These are phyloP conservation scores for Andricus curvator DNA, from an alignment of 2,888 invertebrate species.

Conservation along the genomic window DNA sequence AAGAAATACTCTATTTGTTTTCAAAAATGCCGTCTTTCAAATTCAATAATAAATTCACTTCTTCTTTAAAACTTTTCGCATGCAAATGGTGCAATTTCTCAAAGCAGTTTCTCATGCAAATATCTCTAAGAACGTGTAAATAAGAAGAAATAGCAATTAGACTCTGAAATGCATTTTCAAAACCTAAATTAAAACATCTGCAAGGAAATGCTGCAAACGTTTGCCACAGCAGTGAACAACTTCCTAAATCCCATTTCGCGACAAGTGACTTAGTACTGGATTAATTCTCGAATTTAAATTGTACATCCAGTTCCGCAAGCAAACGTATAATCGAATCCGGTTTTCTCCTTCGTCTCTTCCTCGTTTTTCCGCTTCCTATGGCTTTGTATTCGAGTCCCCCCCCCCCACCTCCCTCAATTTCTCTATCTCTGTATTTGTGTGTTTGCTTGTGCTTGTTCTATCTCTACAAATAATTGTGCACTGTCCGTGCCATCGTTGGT, in stretches of 20 bases:
- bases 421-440: neutral
- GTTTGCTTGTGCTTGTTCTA: neutral
- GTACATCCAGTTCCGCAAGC: constrained; percentile 40
- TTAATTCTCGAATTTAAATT: constrained; percentile 40
- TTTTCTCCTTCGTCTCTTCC: constrained; percentile 18
- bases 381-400: neutral
- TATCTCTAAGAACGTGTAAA: neutral
- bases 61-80: neutral
- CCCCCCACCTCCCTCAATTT: too few species aligned
- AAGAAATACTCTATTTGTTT: too few species aligned
- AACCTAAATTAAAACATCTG: constrained; percentile 22
- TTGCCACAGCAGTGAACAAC: constrained; percentile 25
- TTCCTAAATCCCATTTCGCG: constrained; percentile 31
- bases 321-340: constrained; percentile 35
- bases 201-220: constrained; percentile 22
- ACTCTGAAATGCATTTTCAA: neutral
- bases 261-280: constrained; percentile 36
- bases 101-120: neutral
- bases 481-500: neutral
- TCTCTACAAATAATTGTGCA: constrained; percentile 26
- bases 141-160: neutral
- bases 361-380: constrained; percentile 10
- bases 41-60: neutral
- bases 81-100: too few species aligned
- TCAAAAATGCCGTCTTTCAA: neutral